phyloP scores from a whole-genome alignment of 2,797 vertebrate species.

The Synaphobranchus kaupii region DNA sequence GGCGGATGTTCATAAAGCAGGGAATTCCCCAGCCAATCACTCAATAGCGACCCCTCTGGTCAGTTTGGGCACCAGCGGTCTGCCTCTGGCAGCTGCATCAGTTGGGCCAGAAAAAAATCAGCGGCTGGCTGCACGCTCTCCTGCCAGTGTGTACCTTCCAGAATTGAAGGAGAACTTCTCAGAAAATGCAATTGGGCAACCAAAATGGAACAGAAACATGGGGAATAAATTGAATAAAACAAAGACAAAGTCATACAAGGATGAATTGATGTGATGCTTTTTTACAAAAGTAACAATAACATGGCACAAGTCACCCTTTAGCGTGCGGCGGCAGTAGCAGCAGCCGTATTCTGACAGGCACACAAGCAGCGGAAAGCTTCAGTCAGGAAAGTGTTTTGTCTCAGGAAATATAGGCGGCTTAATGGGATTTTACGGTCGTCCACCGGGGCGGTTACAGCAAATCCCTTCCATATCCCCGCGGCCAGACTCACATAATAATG shows the following conservation, averaged over 20 bases:
- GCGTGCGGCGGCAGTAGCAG: neutral
- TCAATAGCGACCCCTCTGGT: neutral
- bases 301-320: no score
- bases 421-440: slow-evolving; percentile 69
- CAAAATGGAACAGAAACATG: neutral
- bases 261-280: neutral
- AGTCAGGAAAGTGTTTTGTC: slow-evolving; percentile 64
- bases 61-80: neutral
- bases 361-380: slow-evolving; percentile 51
- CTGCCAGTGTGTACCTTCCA: neutral
- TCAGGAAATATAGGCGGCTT: slow-evolving; percentile 66
- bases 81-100: neutral
- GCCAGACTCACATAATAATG: slow-evolving; percentile 63
- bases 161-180: neutral
- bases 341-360: neutral
- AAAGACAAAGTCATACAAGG: neutral
- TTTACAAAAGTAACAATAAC: neutral
- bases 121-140: neutral
- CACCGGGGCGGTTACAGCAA: slow-evolving; percentile 61
- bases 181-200: neutral
- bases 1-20: neutral
- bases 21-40: neutral
- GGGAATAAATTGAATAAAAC: neutral
- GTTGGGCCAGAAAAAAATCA: neutral
- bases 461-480: slow-evolving; percentile 59